Conservation (phyloP, 2,797 vertebrate species). For the Sciaenops ocellatus region DNA sequence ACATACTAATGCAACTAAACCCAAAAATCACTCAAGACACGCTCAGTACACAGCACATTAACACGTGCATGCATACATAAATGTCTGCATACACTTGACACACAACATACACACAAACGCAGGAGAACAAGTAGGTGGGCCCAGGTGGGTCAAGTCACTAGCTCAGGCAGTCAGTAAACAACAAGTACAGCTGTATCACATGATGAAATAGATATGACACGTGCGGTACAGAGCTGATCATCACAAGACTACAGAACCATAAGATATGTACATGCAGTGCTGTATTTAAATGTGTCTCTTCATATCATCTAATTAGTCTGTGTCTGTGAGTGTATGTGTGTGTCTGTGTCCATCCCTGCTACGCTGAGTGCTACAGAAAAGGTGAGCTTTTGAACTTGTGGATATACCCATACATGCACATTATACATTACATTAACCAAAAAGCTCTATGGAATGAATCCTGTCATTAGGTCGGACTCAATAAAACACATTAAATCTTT, state of each 20-base stretch:
- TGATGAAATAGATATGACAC: constrained; percentile 38
- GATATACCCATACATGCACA: too few species aligned
- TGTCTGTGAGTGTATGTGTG: background rate
- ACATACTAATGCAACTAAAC: constrained; percentile 55
- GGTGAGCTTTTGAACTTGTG: too few species aligned
- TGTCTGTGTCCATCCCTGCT: too few species aligned
- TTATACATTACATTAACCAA: too few species aligned
- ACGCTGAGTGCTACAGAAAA: too few species aligned
- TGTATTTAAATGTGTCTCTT: constrained; percentile 10
- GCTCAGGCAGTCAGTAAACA: constrained; percentile 63
- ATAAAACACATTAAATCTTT: too few species aligned
- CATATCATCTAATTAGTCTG: background rate
- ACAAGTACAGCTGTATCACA: constrained; percentile 54
- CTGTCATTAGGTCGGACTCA: too few species aligned
- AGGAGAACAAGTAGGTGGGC: constrained; percentile 35
- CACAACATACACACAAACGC: constrained; percentile 33
- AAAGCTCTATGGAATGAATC: too few species aligned
- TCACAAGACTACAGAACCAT: background rate
- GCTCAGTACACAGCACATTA: constrained; percentile 13
- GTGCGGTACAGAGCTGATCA: constrained; percentile 24
- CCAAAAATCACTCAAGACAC: constrained; percentile 2
- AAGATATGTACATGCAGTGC: background rate
- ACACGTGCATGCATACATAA: constrained; percentile 33
- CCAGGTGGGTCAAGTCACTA: constrained; percentile 67
- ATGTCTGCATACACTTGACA: constrained; percentile 19